A percentile compares a stretch with the other conserved stretches of the same genome.
Evolutionary conservation across 2,888 invertebrate genomes (phyloP).

Genomic region (Drymonia ruficornis): DNA sequence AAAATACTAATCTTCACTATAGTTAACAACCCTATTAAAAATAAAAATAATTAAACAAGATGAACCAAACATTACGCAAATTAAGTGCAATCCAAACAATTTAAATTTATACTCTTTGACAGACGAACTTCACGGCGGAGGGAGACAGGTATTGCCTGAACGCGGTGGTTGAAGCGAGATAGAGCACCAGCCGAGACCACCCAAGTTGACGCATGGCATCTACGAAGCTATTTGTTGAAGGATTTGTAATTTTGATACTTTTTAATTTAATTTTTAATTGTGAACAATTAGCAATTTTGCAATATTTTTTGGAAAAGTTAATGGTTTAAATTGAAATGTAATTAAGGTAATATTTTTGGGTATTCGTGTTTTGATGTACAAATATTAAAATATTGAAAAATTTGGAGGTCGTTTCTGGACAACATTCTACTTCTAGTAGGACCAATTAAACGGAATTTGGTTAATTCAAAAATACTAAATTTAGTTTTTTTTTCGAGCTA

Average conservation of each 20-base stretch:
- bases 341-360: too few relatives aligned
- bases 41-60: too few relatives aligned
- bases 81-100: constrained; percentile 33
- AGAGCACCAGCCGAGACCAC: constrained; percentile 63
- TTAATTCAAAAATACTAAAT: too few relatives aligned
- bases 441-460: too few relatives aligned
- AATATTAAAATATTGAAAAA: too few relatives aligned
- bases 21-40: neutral
- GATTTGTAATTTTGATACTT: constrained; percentile 67
- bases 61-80: constrained; percentile 27
- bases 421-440: too few relatives aligned
- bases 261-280: neutral
- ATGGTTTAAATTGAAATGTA: too few relatives aligned
- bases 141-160: constrained; percentile 22
- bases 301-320: too few relatives aligned
- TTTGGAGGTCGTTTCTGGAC: too few relatives aligned
- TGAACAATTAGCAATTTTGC: neutral
- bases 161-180: constrained; percentile 42
- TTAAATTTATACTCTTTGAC: constrained; percentile 63
- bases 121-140: constrained; percentile 38
- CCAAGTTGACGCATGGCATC: constrained; percentile 72
- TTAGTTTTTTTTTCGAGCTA: too few relatives aligned
- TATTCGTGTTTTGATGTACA: too few relatives aligned
- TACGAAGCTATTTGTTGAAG: constrained; percentile 59
- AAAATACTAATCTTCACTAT: too few relatives aligned